Evolutionary conservation across 1,140 invertebrate genomes (phyloP).

Genomic region (Planococcus citri): DNA sequence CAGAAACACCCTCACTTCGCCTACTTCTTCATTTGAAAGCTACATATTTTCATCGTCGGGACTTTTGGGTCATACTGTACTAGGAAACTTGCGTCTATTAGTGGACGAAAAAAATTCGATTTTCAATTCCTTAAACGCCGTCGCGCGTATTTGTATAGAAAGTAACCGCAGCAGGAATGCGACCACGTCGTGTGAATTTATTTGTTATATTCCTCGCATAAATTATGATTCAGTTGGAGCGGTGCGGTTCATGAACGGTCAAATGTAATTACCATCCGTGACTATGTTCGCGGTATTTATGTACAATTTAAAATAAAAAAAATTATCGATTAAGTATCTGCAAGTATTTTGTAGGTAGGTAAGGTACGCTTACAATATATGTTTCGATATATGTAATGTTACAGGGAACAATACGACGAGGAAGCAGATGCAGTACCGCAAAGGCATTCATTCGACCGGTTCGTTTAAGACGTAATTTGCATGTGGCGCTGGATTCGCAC

Average conservation of each 20-base stretch:
- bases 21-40: too few relatives aligned
- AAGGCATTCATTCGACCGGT: conserved; percentile 77
- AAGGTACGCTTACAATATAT: too few relatives aligned
- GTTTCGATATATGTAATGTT: not conserved
- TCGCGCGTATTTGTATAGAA: not conserved
- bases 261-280: not conserved
- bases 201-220: not conserved
- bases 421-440: conserved; percentile 75
- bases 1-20: too few relatives aligned
- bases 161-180: not conserved
- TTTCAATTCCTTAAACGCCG: too few relatives aligned
- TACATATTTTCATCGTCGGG: too few relatives aligned
- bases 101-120: too few relatives aligned
- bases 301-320: not conserved
- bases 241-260: not conserved
- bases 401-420: conserved; percentile 66
- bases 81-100: too few relatives aligned
- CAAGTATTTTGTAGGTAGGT: too few relatives aligned
- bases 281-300: not conserved
- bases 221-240: not conserved
- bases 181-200: not conserved
- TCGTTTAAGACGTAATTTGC: conserved; percentile 60
- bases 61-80: too few relatives aligned
- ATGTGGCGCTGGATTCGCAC: conserved; percentile 62
- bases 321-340: too few relatives aligned